Conservation (phyloP, 2,113 vertebrate species). For the Eclectus roratus region DNA sequence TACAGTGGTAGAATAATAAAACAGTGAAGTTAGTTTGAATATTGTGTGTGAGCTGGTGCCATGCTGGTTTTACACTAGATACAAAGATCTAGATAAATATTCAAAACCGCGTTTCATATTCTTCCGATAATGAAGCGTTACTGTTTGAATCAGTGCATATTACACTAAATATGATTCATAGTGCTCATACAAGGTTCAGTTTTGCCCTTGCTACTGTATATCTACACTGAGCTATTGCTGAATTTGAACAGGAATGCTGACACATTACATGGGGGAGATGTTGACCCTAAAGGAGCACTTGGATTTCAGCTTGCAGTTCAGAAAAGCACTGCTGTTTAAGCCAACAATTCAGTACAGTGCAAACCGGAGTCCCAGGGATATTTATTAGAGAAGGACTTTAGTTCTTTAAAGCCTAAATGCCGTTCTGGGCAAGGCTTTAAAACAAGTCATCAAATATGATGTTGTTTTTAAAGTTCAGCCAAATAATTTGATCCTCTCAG, state of each 20-base stretch:
- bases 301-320: not conserved
- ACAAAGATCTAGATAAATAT: not conserved
- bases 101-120: not conserved
- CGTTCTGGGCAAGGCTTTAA: not conserved
- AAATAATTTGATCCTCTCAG: not conserved
- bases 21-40: not conserved
- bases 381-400: not conserved
- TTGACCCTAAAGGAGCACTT: not conserved
- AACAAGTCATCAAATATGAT: not conserved
- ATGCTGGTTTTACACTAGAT: not conserved
- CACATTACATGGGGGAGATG: not conserved
- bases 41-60: not conserved
- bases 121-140: not conserved
- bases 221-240: not conserved
- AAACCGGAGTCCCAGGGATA: not conserved
- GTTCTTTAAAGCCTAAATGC: not conserved
- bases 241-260: not conserved
- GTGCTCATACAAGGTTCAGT: not conserved
- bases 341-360: not conserved
- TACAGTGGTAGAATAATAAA: not conserved
- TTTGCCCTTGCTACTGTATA: not conserved
- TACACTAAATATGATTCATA: not conserved
- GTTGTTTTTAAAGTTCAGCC: not conserved
- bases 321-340: not conserved
- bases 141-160: not conserved